Evolutionary conservation across 64 coral and sea anemone genomes (phyloP).

Genomic region (Anthopleura sola): DNA sequence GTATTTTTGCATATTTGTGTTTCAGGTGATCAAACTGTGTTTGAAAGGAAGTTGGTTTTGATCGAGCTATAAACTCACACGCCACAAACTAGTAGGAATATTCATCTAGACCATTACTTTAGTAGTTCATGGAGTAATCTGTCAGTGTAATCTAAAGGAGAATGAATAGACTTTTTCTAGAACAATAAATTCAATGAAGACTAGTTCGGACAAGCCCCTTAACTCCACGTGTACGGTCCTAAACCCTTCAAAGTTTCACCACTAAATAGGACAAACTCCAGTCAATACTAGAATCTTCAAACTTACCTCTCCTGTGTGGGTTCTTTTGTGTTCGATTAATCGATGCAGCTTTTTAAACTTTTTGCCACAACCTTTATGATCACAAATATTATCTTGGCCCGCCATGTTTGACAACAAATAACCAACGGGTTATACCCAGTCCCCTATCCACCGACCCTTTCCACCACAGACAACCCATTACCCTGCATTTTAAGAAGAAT

Average conservation of each 20-base stretch:
- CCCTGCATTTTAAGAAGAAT: too few relatives aligned
- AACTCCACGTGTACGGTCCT: neutral
- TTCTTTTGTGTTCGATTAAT: constrained; percentile 42
- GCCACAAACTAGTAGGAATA: too few relatives aligned
- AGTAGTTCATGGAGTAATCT: neutral
- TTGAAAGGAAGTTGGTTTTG: too few relatives aligned
- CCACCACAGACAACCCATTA: neutral
- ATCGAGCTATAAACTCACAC: too few relatives aligned
- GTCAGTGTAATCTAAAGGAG: neutral
- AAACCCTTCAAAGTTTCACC: neutral
- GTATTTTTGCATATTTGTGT: too few relatives aligned
- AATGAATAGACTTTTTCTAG: neutral
- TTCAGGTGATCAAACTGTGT: too few relatives aligned
- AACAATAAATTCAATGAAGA: neutral
- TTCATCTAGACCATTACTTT: too few relatives aligned
- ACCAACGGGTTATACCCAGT: neutral
- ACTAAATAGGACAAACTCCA: neutral
- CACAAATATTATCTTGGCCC: neutral
- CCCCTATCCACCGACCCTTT: neutral
- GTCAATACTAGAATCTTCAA: neutral
- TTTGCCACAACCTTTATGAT: constrained; percentile 40
- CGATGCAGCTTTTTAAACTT: constrained; percentile 33
- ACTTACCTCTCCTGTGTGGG: constrained; percentile 55
- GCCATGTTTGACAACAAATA: constrained; percentile 47
- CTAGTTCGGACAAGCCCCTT: neutral